A percentile compares a stretch with the other conserved stretches of the same genome.
Evolutionary conservation across 2,888 invertebrate genomes (phyloP).

Genomic region (Torymus tubicola): DNA sequence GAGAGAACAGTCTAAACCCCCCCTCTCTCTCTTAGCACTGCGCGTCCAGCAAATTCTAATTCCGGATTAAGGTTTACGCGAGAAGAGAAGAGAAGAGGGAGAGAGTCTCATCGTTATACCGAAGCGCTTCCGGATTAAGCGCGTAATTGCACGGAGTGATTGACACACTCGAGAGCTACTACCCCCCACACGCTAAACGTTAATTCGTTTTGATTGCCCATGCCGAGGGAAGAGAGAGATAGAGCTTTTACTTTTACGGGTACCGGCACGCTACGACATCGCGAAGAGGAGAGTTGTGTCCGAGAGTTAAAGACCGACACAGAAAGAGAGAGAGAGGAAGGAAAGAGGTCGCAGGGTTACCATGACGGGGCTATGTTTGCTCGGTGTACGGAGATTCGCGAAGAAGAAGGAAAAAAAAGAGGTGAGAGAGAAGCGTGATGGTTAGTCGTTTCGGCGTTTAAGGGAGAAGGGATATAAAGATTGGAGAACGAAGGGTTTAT

Average conservation of each 20-base stretch:
- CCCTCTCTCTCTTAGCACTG: neutral
- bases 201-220: conserved; percentile 65
- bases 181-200: conserved; percentile 62
- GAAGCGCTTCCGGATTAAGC: conserved; percentile 69
- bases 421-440: no score
- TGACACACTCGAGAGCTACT: conserved; percentile 61
- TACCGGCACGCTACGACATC: no score
- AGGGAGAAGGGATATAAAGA: no score
- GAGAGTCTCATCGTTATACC: conserved; percentile 64
- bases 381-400: conserved; percentile 10
- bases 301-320: conserved; percentile 30
- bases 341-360: conserved; percentile 5
- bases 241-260: neutral
- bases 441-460: no score
- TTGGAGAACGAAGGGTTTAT: no score
- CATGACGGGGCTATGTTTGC: conserved; percentile 8
- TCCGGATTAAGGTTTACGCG: conserved; percentile 69
- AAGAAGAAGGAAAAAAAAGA: no score
- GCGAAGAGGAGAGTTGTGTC: no score
- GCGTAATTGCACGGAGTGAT: conserved; percentile 65
- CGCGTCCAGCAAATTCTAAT: conserved; percentile 64
- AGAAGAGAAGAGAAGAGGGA: conserved; percentile 53
- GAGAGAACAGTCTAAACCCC: neutral
- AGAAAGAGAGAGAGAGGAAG: conserved; percentile 30
- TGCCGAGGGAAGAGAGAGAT: conserved; percentile 39